Evolutionary conservation across 2,113 vertebrate species (phyloP).

Genomic region (Trogon melanurus): DNA sequence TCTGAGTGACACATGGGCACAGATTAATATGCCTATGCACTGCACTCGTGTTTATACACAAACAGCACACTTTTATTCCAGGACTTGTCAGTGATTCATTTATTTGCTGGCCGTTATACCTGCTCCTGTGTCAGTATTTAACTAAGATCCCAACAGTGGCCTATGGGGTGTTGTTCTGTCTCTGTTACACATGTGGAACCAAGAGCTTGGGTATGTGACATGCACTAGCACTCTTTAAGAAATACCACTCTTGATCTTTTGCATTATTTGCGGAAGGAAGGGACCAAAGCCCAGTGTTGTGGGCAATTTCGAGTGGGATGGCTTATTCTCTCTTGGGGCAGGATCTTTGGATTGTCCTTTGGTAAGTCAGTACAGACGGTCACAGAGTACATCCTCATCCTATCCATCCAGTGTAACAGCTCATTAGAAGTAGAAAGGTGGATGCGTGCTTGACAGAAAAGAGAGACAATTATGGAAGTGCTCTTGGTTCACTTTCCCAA

Average conservation of each 20-base stretch:
- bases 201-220: neutral
- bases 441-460: neutral
- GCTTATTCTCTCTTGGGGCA: neutral
- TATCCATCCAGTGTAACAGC: neutral
- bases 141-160: neutral
- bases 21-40: neutral
- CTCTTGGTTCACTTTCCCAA: neutral
- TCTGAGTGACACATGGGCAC: neutral
- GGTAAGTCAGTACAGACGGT: neutral
- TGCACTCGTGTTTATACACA: neutral
- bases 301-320: neutral
- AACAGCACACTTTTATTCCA: neutral
- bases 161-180: neutral
- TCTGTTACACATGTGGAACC: neutral
- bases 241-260: neutral
- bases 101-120: neutral
- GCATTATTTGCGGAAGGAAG: neutral
- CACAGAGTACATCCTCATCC: neutral
- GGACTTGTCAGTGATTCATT: neutral
- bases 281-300: neutral
- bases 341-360: neutral
- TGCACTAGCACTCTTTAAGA: neutral
- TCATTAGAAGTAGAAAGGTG: neutral
- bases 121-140: neutral
- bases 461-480: neutral